phyloP scores from a whole-genome alignment of 2,797 vertebrate genomes.

The Gymnocypris eckloni region DNA sequence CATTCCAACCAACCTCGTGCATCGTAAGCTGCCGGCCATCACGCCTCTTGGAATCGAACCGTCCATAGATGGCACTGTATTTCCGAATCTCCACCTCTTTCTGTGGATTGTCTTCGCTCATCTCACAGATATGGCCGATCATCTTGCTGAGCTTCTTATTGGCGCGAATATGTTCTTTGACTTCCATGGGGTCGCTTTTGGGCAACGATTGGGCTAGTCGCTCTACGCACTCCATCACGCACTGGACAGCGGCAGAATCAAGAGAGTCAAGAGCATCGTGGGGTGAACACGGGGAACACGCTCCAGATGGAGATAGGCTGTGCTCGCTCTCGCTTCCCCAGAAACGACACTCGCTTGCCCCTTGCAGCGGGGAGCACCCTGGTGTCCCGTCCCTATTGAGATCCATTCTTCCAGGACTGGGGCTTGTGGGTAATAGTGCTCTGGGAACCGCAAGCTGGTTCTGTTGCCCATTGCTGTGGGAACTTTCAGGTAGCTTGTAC shows the following conservation, averaged over 20 bases:
- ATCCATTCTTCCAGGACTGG: conserved; percentile 76
- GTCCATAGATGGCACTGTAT: conserved; percentile 96
- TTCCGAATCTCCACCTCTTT: conserved; percentile 92
- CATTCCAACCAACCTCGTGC: conserved; percentile 44
- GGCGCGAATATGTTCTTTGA: conserved; percentile 89
- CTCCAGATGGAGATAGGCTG: conserved; percentile 39
- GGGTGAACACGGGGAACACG: conserved; percentile 37
- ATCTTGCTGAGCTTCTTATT: conserved; percentile 96
- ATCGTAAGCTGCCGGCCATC: conserved; percentile 76
- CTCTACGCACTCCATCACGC: conserved; percentile 92
- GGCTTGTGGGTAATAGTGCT: conserved; percentile 81
- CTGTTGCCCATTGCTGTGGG: conserved; percentile 68
- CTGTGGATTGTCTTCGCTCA: conserved; percentile 41
- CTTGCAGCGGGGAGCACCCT: conserved; percentile 73
- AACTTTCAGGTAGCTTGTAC: conserved; percentile 89
- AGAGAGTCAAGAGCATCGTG: conserved; percentile 63
- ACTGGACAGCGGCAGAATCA: conserved; percentile 87
- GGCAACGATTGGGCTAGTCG: conserved; percentile 86
- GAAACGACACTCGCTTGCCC: conserved; percentile 64
- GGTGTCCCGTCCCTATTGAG: conserved; percentile 54
- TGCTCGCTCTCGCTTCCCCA: conserved; percentile 45
- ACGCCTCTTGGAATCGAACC: conserved; percentile 95
- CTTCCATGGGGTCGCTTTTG: conserved; percentile 83
- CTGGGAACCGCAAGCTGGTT: conserved; percentile 78
- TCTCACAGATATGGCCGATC: conserved; percentile 95